Conservation (phyloP, 2,797 vertebrate genomes). For the Megaceryle alcyon region DNA sequence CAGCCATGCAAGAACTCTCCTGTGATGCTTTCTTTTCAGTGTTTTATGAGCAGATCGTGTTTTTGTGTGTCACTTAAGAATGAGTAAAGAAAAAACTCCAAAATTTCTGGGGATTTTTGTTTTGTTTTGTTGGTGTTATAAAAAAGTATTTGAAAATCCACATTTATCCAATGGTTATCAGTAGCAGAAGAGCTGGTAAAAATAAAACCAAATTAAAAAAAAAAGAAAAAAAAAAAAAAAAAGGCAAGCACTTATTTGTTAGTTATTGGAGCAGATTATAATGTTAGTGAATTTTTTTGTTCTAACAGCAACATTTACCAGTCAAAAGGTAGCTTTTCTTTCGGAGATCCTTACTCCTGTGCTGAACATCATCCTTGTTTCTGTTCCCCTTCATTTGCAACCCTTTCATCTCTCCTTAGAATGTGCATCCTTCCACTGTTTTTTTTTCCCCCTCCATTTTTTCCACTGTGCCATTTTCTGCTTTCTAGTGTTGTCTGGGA, state of each 20-base stretch:
- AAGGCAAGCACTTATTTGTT: not conserved
- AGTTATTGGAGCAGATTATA: not conserved
- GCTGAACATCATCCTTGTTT: not conserved
- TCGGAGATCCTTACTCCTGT: not conserved
- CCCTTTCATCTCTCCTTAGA: not conserved
- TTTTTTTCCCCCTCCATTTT: not conserved
- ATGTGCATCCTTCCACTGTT: not conserved
- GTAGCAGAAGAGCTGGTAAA: not conserved
- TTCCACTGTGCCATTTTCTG: not conserved
- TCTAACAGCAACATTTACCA: not conserved
- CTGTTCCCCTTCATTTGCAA: not conserved
- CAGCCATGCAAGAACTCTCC: slow-evolving; percentile 45
- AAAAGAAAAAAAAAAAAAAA: not conserved
- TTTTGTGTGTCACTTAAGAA: slow-evolving; percentile 32
- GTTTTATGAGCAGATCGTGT: slow-evolving; percentile 45
- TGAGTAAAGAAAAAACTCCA: not conserved
- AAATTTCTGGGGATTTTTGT: not conserved
- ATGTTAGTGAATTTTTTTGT: not conserved
- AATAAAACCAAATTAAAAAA: not conserved
- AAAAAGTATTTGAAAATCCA: not conserved
- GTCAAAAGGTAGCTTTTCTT: not conserved
- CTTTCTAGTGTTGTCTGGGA: not conserved
- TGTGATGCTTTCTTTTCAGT: slow-evolving; percentile 11
- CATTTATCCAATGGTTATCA: not conserved
- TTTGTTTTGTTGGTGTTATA: not conserved